Base-by-base conservation (phyloP, 2,888 invertebrate genomes). In the Nemapogon koenigi region DNA sequence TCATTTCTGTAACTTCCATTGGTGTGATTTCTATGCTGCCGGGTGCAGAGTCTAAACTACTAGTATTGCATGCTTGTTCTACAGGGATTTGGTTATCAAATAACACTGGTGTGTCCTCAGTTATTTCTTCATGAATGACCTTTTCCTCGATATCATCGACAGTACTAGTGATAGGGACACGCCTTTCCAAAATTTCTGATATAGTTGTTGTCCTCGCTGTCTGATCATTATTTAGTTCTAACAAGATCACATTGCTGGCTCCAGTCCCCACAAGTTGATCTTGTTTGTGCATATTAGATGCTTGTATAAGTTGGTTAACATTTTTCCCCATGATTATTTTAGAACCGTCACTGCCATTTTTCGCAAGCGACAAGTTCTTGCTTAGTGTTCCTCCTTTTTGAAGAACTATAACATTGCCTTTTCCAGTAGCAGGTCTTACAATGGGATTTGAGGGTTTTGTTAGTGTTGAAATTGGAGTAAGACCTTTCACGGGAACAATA, bases 351-450 rank as follows among this genome's bases (percentile, higher is more conserved):
- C 64, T 75, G 7, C 68, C 68, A 46, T 75, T 78, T 52, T 78
- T 80, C 1, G 75, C 61, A 41, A 80, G 75, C 10, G 72, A 58
- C 41, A 81, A 51, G 6, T 76, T 65, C 57, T 80, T 81, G 31
- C 80, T 79, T 50, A 81, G 60, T 17, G 79, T 59, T 15, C 78
- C 67, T 28, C 82, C 82, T 52, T 84, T 85, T 50, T 83, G 83
- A 16, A 85, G 81, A 15, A 85, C 81, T 46, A 85, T 83, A 16
- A 84, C 72, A 51, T 80, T 83, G 36, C 82, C 79, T 57, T 84
- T 84, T 16, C 75, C 58, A 45, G 62, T 71, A 30, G 66, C 59
- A 14, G 75, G 67, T 42, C 79, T 56, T 15, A 76, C 62, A 35
- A 79, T 73, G 1, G 79, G 75, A 47, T 71, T 75, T 4, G 63